phyloP scores from a whole-genome alignment of 2,888 invertebrate genomes.

The Spisula solida region DNA sequence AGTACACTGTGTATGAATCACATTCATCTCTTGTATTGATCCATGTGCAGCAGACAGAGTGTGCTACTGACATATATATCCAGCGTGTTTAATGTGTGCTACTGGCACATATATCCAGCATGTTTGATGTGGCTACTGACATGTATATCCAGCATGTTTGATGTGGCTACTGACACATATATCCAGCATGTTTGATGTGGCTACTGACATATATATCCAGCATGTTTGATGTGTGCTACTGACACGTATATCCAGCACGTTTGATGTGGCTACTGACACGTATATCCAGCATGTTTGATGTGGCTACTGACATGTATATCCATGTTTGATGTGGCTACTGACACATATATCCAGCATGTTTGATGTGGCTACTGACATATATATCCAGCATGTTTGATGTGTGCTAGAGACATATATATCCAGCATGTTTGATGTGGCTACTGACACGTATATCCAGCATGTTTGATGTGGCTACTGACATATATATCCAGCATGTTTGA shows the following conservation, averaged over 20 bases:
- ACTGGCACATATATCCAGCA: no score
- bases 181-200: not conserved
- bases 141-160: no score
- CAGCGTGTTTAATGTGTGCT: not conserved
- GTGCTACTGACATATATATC: constrained; percentile 49
- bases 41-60: constrained; percentile 26
- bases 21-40: constrained; percentile 34
- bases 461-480: not conserved
- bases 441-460: no score
- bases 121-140: not conserved
- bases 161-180: not conserved
- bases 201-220: no score
- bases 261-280: constrained; percentile 42
- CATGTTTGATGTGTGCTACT: no score
- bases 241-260: no score
- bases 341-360: no score
- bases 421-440: not conserved
- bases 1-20: constrained; percentile 27
- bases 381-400: no score
- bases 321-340: not conserved
- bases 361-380: not conserved
- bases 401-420: no score
- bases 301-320: no score
- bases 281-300: not conserved
- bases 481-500: no score